Conservation (phyloP, 2,888 invertebrate species). For the Limnephilus rhombicus region DNA sequence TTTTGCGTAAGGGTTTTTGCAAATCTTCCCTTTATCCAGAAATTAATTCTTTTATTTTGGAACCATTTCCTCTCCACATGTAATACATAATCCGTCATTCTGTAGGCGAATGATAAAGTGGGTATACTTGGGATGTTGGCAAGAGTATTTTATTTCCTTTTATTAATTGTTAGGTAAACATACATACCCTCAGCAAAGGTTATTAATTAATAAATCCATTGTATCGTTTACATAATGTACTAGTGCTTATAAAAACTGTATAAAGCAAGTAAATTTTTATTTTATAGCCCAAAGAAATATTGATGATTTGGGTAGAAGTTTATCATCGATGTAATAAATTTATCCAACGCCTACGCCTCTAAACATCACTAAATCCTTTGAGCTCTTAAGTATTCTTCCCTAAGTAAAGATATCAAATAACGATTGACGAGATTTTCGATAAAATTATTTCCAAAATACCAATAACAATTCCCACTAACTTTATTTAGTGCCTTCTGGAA, state of each 20-base stretch:
- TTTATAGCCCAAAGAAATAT: background rate
- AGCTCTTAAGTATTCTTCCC: background rate
- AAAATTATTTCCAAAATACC: background rate
- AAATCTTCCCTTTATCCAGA: conserved; percentile 9
- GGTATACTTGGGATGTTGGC: background rate
- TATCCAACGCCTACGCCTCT: background rate
- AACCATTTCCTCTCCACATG: background rate
- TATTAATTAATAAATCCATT: background rate
- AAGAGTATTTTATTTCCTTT: background rate
- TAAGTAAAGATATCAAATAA: background rate
- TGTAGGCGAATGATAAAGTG: background rate
- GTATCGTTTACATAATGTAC: background rate
- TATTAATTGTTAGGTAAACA: background rate
- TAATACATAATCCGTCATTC: background rate
- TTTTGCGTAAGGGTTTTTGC: conserved; percentile 7
- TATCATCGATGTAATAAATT: background rate
- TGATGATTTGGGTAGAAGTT: background rate
- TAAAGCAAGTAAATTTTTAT: background rate
- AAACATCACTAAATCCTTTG: background rate
- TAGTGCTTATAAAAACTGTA: background rate
- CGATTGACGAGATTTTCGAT: background rate
- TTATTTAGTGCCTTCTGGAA: too few species aligned
- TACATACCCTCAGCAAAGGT: background rate
- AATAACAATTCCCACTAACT: background rate
- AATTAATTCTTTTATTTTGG: conserved; percentile 21